These are phyloP conservation scores for Cacatua alba DNA, from an alignment of 2,113 vertebrate genomes.

Conservation along the genomic window DNA sequence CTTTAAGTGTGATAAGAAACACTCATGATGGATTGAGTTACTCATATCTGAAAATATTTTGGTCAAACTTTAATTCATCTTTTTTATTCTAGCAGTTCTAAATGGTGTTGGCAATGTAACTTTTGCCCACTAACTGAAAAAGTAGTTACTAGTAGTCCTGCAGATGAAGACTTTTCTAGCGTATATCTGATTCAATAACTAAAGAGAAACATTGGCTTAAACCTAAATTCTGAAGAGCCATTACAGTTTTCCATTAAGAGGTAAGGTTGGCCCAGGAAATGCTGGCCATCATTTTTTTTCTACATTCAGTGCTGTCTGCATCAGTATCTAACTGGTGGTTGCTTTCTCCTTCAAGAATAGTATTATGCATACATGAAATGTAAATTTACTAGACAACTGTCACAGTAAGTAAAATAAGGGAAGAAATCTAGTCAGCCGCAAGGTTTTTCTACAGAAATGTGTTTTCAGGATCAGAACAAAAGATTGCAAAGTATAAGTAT, in stretches of 20 bases:
- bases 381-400: background rate
- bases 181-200: background rate
- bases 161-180: background rate
- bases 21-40: background rate
- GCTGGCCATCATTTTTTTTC: background rate
- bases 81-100: background rate
- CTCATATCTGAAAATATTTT: background rate
- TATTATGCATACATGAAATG: background rate
- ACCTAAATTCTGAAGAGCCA: background rate
- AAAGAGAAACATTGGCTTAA: background rate
- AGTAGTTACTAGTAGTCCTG: background rate
- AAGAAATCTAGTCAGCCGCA: background rate
- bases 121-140: background rate
- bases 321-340: background rate
- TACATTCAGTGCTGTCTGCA: background rate
- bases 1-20: background rate
- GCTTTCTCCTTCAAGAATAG: background rate
- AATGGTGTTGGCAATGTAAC: background rate
- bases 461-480: background rate
- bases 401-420: background rate
- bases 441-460: background rate
- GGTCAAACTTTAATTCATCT: background rate
- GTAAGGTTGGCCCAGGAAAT: background rate
- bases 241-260: background rate
- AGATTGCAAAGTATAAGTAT: background rate